Percentiles rank a stretch among this genome's conserved stretches.
These are phyloP conservation scores for Falcunculus frontatus DNA, from an alignment of 2,113 vertebrate genomes.

Conservation along the genomic window DNA sequence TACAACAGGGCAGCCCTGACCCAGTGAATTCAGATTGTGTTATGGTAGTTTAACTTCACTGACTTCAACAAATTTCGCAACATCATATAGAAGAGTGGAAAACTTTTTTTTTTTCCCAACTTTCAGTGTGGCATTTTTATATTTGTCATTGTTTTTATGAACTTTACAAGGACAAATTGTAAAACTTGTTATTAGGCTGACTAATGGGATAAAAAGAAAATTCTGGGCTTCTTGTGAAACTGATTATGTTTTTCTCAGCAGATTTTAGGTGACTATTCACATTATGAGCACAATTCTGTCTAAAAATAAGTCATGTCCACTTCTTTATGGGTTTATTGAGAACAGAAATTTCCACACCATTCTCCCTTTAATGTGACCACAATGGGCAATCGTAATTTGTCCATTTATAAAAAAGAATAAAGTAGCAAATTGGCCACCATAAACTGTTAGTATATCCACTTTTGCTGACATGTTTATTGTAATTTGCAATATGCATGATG, in stretches of 20 bases:
- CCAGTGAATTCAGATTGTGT: background rate
- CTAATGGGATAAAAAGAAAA: constrained; percentile 59
- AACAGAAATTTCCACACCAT: constrained; percentile 60
- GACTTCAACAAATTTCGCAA: background rate
- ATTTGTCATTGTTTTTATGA: constrained; percentile 29
- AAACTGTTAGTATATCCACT: constrained; percentile 50
- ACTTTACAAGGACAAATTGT: constrained; percentile 26
- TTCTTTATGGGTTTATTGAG: constrained; percentile 46
- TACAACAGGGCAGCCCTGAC: background rate
- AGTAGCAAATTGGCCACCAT: constrained; percentile 34
- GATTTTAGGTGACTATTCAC: constrained; percentile 56
- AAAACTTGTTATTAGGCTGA: constrained; percentile 54
- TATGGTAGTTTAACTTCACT: background rate
- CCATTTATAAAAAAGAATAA: constrained; percentile 46
- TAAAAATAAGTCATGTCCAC: constrained; percentile 54
- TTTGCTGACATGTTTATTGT: constrained; percentile 59
- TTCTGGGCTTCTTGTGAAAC: constrained; percentile 44
- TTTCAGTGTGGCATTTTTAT: constrained; percentile 53
- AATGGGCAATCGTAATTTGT: constrained; percentile 30
- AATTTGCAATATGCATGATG: constrained; percentile 11
- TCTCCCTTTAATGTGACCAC: constrained; percentile 53
- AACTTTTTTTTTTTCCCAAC: background rate
- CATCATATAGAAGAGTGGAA: constrained; percentile 19
- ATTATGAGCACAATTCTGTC: constrained; percentile 34
- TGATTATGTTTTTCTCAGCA: constrained; percentile 44